Evolutionary conservation across 1,140 invertebrate species (phyloP).

Genomic region (Achroia grisella): DNA sequence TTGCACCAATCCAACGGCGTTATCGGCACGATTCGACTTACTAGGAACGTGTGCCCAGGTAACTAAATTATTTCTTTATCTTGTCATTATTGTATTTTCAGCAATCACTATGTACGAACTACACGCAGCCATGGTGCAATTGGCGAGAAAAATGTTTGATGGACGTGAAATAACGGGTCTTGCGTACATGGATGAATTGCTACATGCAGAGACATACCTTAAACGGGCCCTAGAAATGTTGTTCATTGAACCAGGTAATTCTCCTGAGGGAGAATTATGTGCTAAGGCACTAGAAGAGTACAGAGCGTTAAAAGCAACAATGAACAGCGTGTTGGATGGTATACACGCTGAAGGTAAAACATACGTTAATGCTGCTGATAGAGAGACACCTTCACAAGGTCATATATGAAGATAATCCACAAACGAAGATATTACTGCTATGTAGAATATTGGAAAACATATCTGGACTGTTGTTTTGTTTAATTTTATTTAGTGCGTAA

Average conservation of each 20-base stretch:
- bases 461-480: too few relatives aligned
- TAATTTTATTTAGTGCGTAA: too few relatives aligned
- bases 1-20: too few relatives aligned
- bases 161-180: slow-evolving; percentile 70
- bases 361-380: slow-evolving; percentile 18
- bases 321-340: slow-evolving; percentile 63
- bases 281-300: slow-evolving; percentile 79
- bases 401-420: too few relatives aligned
- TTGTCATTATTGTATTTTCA: slow-evolving; percentile 40
- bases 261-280: slow-evolving; percentile 82
- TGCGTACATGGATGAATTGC: slow-evolving; percentile 69
- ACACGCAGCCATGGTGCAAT: slow-evolving; percentile 78
- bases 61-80: too few relatives aligned
- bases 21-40: too few relatives aligned
- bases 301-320: slow-evolving; percentile 75
- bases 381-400: not conserved
- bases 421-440: too few relatives aligned
- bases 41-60: too few relatives aligned
- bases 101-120: slow-evolving; percentile 84
- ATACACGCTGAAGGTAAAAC: slow-evolving; percentile 49
- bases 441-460: too few relatives aligned
- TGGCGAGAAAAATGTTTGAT: slow-evolving; percentile 77
- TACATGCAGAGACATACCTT: slow-evolving; percentile 74
- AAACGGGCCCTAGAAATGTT: slow-evolving; percentile 79
- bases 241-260: slow-evolving; percentile 79